Percentiles rank a stretch among this genome's conserved stretches.
Conservation (phyloP, 2,888 invertebrate species). For the Aphrophora alni region DNA sequence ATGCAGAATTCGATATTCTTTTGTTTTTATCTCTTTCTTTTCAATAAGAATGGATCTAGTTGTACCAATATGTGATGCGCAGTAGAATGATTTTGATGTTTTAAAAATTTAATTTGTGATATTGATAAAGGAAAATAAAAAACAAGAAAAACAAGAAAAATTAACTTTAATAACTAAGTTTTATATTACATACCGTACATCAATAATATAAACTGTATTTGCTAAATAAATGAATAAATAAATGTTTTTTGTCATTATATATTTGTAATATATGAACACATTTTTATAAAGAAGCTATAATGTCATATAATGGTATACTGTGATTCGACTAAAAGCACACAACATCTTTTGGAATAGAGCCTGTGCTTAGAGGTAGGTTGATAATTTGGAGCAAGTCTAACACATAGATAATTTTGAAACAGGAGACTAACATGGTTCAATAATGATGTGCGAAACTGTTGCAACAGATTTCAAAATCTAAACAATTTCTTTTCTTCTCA, state of each 20-base stretch:
- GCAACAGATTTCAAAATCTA: constrained; percentile 45
- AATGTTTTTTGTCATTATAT: background rate
- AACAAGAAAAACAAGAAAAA: background rate
- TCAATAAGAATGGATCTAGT: too few relatives aligned
- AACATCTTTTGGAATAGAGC: background rate
- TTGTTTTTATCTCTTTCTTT: too few relatives aligned
- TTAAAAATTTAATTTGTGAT: too few relatives aligned
- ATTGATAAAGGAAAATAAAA: background rate
- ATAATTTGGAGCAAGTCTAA: background rate
- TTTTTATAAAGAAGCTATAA: background rate
- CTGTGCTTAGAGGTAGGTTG: background rate
- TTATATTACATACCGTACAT: background rate
- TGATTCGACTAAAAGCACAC: background rate
- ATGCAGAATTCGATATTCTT: too few relatives aligned
- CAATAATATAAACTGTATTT: background rate
- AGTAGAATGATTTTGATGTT: too few relatives aligned
- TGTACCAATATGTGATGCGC: too few relatives aligned
- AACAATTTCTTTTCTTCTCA: constrained; percentile 74
- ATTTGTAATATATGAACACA: background rate
- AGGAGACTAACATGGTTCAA: background rate
- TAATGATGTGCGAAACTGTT: background rate
- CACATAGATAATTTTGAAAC: background rate
- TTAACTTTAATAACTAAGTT: background rate
- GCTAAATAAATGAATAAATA: background rate
- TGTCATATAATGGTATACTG: background rate